These are phyloP conservation scores for Orius laevigatus DNA, from an alignment of 1,140 invertebrate genomes.

Conservation along the genomic window DNA sequence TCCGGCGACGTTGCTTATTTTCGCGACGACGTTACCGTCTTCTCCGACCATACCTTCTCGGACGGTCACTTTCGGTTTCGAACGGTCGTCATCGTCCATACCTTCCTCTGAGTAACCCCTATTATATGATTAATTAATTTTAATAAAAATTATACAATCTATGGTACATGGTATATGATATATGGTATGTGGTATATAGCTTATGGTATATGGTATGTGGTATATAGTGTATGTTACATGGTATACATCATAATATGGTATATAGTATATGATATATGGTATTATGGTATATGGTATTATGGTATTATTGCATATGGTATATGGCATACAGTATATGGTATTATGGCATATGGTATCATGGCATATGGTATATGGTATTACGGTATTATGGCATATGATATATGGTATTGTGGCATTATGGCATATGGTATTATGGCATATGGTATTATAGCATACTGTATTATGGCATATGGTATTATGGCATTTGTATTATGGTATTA, in stretches of 20 bases:
- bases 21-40: constrained; percentile 44
- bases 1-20: constrained; percentile 51
- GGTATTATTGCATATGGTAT: no score
- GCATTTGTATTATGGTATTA: no score
- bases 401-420: no score
- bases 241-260: not conserved
- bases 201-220: not conserved
- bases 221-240: not conserved
- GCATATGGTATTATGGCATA: no score
- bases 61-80: constrained; percentile 44
- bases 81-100: constrained; percentile 41
- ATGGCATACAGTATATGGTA: no score
- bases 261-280: no score
- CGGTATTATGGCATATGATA: no score
- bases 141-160: not conserved
- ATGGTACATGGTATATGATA: not conserved
- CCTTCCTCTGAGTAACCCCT: constrained; percentile 32
- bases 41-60: constrained; percentile 38
- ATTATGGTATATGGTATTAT: no score
- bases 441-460: no score
- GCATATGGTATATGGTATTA: no score
- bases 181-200: not conserved
- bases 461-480: no score
- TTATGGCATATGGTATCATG: no score
- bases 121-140: not conserved